Percentiles rank a stretch among this genome's conserved stretches.
Evolutionary conservation across 2,113 vertebrate species (phyloP).

Genomic region (Megaleporinus macrocephalus): DNA sequence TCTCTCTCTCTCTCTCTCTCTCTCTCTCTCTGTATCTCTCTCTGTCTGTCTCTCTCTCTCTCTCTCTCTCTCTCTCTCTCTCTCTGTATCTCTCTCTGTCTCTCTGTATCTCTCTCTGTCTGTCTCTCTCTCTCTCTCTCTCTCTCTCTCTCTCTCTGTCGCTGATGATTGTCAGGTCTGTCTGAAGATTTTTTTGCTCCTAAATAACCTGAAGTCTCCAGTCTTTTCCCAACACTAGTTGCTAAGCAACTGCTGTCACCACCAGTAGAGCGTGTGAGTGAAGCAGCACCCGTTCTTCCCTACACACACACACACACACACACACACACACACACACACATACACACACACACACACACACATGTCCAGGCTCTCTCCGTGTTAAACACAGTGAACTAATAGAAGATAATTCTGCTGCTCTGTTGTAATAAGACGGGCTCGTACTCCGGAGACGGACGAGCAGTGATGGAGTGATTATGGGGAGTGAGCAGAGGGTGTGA

Average conservation of each 20-base stretch:
- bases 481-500: no score
- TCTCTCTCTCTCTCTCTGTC: neutral
- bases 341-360: neutral
- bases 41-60: neutral
- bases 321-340: neutral
- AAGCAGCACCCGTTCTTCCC: constrained; percentile 26
- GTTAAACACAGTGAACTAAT: neutral
- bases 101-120: no score
- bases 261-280: constrained; percentile 57
- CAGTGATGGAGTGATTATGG: no score
- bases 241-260: constrained; percentile 77
- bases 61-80: neutral
- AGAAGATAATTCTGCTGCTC: no score
- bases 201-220: constrained; percentile 69
- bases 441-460: no score
- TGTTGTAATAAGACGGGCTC: no score
- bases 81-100: neutral
- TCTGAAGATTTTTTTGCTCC: constrained; percentile 50
- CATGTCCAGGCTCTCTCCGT: neutral
- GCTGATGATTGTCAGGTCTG: neutral
- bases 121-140: neutral
- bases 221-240: constrained; percentile 72
- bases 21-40: neutral
- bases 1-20: neutral
- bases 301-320: constrained; percentile 15